phyloP scores from a whole-genome alignment of 2,113 vertebrate species.

The Pseudorectes ferrugineus region DNA sequence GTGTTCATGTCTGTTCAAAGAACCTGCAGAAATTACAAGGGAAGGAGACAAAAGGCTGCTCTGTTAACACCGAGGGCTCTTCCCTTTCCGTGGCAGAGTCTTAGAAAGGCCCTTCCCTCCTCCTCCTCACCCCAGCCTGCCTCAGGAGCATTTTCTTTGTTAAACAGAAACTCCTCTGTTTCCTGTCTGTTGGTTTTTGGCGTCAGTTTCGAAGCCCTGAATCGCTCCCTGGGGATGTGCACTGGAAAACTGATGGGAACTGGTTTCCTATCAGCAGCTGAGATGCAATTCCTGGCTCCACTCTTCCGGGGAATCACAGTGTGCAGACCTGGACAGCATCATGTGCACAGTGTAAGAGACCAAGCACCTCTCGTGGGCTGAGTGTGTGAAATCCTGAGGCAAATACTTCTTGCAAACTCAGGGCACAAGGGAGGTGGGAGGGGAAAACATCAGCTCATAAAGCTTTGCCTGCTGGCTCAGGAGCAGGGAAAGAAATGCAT shows the following conservation, averaged over 20 bases:
- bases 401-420: neutral
- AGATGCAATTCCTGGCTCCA: neutral
- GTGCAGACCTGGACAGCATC: neutral
- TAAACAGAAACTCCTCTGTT: neutral
- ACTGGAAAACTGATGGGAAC: neutral
- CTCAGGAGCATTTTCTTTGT: neutral
- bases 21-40: neutral
- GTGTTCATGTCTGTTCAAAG: neutral
- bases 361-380: neutral
- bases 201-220: neutral
- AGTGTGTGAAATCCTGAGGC: neutral
- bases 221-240: neutral
- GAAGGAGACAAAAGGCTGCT: neutral
- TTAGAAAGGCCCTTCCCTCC: neutral
- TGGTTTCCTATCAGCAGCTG: neutral
- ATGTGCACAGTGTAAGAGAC: neutral
- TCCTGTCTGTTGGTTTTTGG: constrained; percentile 19
- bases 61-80: neutral
- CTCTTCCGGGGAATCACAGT: neutral
- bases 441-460: neutral
- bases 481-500: neutral
- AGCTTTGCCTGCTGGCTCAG: neutral
- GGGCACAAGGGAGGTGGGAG: neutral
- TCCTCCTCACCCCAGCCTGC: neutral
- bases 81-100: neutral